phyloP scores from a whole-genome alignment of 2,888 invertebrate genomes.

The Margaritifera margaritifera region DNA sequence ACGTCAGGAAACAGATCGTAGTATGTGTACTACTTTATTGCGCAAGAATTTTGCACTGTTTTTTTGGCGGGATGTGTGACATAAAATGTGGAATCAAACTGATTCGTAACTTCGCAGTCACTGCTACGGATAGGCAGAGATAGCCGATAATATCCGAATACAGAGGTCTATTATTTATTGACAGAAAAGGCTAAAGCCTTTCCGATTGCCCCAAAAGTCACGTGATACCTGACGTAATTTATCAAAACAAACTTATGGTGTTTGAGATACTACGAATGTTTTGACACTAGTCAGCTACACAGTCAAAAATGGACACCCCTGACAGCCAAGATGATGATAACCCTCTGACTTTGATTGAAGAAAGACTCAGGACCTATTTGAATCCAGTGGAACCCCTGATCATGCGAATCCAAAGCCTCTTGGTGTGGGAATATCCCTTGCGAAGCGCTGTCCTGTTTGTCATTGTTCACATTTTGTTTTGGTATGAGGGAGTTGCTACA shows the following conservation, averaged over 20 bases:
- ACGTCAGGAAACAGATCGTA: too few species aligned
- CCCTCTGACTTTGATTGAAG: slow-evolving; percentile 34
- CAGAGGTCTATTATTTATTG: too few species aligned
- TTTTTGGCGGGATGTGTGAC: too few species aligned
- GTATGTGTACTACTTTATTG: too few species aligned
- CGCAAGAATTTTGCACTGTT: too few species aligned
- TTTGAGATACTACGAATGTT: slow-evolving; percentile 10
- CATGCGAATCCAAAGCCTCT: slow-evolving; percentile 68
- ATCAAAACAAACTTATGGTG: slow-evolving; percentile 27
- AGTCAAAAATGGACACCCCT: slow-evolving; percentile 22
- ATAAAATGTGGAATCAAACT: too few species aligned
- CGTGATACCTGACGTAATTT: slow-evolving; percentile 31
- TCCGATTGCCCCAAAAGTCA: slow-evolving; percentile 4
- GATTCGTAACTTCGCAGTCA: too few species aligned
- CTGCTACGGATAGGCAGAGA: too few species aligned
- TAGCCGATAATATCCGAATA: too few species aligned
- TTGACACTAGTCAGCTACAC: neutral
- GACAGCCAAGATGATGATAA: slow-evolving; percentile 23
- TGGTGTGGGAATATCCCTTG: slow-evolving; percentile 72
- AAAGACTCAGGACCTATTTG: slow-evolving; percentile 49
- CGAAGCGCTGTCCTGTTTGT: slow-evolving; percentile 67
- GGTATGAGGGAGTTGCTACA: slow-evolving; percentile 57
- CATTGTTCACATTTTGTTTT: slow-evolving; percentile 69
- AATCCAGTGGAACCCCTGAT: slow-evolving; percentile 69
- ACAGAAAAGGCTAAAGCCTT: too few species aligned